Percentiles rank a stretch among this genome's conserved stretches.
Conservation (phyloP, 2,888 invertebrate species). For the Lithophane semibrunnea region DNA sequence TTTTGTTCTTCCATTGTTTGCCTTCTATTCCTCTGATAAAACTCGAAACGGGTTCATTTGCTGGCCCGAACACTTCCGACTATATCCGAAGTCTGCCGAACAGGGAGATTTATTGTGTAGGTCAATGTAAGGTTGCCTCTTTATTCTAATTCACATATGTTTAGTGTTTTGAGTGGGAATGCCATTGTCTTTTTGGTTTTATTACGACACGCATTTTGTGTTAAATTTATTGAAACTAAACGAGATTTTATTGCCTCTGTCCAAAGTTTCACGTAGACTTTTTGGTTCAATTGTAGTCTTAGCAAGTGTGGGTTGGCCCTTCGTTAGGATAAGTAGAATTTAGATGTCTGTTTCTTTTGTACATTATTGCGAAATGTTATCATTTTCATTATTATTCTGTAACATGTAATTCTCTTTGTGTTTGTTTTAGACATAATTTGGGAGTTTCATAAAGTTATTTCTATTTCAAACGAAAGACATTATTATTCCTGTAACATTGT, state of each 20-base stretch:
- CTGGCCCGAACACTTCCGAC: constrained; percentile 42
- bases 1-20: constrained; percentile 51
- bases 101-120: constrained; percentile 61
- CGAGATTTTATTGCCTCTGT: constrained; percentile 25
- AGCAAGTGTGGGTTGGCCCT: constrained; percentile 5
- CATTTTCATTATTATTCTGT: constrained; percentile 13
- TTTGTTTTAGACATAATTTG: not conserved
- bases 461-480: not conserved
- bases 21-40: constrained; percentile 42
- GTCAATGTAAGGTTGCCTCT: constrained; percentile 55
- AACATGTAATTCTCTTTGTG: constrained; percentile 5
- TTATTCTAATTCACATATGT: constrained; percentile 63
- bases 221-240: constrained; percentile 47
- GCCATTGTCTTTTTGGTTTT: constrained; percentile 52
- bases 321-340: constrained; percentile 4
- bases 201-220: constrained; percentile 45
- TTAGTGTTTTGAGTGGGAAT: constrained; percentile 53
- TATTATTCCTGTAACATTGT: constrained; percentile 3
- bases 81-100: constrained; percentile 36
- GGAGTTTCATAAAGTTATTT: not conserved
- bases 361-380: not conserved
- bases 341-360: constrained; percentile 5
- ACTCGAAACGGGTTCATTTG: constrained; percentile 42
- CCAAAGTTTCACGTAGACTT: constrained; percentile 4
- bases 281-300: constrained; percentile 15